Percentiles rank a stretch among this genome's conserved stretches.
These are phyloP conservation scores for Agrilus cyanescens DNA, from an alignment of 2,888 invertebrate genomes.

Conservation along the genomic window DNA sequence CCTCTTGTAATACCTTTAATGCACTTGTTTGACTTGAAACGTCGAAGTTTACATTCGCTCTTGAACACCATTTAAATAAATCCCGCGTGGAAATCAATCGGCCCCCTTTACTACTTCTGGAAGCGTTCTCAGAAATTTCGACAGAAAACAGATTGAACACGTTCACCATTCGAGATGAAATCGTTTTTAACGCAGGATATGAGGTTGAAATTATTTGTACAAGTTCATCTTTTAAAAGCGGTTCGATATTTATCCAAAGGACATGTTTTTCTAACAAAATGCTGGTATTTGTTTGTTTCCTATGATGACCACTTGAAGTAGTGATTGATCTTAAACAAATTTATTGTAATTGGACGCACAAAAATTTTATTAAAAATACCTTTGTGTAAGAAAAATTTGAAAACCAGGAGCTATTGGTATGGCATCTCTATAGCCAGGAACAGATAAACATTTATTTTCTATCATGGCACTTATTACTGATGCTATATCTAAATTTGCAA, in stretches of 20 bases:
- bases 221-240: conserved; percentile 64
- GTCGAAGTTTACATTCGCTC: conserved; percentile 63
- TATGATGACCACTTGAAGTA: conserved; percentile 48
- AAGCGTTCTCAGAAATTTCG: conserved; percentile 36
- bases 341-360: conserved; percentile 4
- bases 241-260: conserved; percentile 69
- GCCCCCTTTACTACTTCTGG: conserved; percentile 37
- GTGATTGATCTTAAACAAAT: conserved; percentile 42
- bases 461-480: conserved; percentile 75
- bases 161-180: conserved; percentile 65
- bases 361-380: conserved; percentile 34
- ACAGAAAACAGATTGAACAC: conserved; percentile 75
- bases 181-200: conserved; percentile 60
- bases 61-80: conserved; percentile 80
- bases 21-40: conserved; percentile 58
- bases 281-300: conserved; percentile 49
- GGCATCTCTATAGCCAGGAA: conserved; percentile 81
- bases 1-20: conserved; percentile 70
- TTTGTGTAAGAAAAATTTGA: conserved; percentile 84
- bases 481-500: conserved; percentile 85
- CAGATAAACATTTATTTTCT: conserved; percentile 68
- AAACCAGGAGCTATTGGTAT: conserved; percentile 75
- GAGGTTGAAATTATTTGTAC: conserved; percentile 54
- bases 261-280: conserved; percentile 71
- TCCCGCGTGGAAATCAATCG: conserved; percentile 74